Percentiles rank a stretch among this genome's conserved stretches.
These are phyloP conservation scores for Hydriomena furcata DNA, from an alignment of 2,888 invertebrate genomes.

Conservation along the genomic window DNA sequence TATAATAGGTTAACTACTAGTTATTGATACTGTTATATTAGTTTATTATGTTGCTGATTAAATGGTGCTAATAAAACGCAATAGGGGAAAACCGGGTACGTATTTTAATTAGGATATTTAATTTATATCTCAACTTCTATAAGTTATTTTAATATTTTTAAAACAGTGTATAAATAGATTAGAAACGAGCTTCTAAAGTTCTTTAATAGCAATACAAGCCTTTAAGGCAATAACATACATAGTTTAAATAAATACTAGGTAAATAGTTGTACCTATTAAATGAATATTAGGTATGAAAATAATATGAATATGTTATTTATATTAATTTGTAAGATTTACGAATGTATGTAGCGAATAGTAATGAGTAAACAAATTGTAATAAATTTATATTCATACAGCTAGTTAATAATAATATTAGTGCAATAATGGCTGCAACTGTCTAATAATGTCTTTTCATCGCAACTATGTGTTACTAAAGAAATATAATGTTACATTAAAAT, in stretches of 20 bases:
- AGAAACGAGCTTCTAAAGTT: conserved; percentile 9
- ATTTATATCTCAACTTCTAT: no score
- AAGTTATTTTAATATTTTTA: background rate
- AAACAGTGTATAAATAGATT: background rate
- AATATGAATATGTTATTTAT: background rate
- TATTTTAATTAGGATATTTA: conserved; percentile 6
- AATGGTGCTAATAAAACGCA: conserved; percentile 66
- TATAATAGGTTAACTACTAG: background rate
- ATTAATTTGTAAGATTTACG: no score
- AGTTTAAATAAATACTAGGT: background rate
- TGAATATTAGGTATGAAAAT: conserved; percentile 2
- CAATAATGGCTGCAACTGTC: no score
- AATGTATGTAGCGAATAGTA: no score
- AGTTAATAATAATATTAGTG: no score
- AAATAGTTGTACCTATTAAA: background rate
- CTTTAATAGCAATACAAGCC: background rate
- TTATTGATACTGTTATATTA: background rate
- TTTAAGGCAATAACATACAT: background rate
- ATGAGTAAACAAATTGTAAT: no score
- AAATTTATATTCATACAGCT: no score
- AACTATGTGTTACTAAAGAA: no score
- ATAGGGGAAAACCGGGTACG: conserved; percentile 54
- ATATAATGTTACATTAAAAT: no score
- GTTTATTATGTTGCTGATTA: conserved; percentile 53
- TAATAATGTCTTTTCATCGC: no score